These are phyloP conservation scores for Callipepla squamata DNA, from an alignment of 2,113 vertebrate species.

Conservation along the genomic window DNA sequence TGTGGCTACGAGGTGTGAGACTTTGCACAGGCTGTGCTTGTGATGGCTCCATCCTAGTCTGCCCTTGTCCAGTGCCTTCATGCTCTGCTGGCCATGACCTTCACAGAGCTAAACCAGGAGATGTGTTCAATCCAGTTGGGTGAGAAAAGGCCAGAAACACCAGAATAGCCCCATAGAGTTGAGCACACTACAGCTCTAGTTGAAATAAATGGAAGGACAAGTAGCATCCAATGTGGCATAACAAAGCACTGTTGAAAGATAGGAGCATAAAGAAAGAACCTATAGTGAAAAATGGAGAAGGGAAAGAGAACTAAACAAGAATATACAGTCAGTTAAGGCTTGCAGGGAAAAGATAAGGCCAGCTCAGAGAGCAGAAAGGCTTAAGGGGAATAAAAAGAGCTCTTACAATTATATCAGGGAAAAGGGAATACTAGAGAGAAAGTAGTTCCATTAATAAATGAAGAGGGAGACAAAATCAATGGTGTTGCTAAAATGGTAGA, in stretches of 20 bases:
- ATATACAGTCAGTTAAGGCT: conserved; percentile 72
- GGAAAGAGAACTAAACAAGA: conserved; percentile 68
- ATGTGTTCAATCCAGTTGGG: neutral
- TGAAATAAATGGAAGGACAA: conserved; percentile 58
- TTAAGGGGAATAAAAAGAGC: conserved; percentile 73
- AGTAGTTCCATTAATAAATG: conserved; percentile 78
- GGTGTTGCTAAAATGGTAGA: conserved; percentile 76
- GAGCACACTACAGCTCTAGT: accelerated
- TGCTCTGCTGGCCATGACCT: neutral
- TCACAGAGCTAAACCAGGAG: neutral
- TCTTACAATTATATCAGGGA: conserved; percentile 78
- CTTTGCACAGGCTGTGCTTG: neutral
- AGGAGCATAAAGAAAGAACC: conserved; percentile 55
- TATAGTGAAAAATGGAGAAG: conserved; percentile 66
- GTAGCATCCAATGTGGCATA: conserved; percentile 60
- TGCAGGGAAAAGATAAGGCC: conserved; percentile 72
- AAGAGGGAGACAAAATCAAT: conserved; percentile 81
- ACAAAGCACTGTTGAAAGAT: conserved; percentile 38
- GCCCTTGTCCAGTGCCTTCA: neutral
- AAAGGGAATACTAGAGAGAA: conserved; percentile 77
- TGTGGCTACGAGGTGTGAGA: neutral
- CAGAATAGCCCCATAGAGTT: neutral
- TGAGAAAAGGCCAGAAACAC: neutral
- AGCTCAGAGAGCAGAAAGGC: conserved; percentile 74
- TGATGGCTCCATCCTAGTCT: neutral